Conservation (phyloP, 2,113 vertebrate species). For the Callithrix jacchus region DNA sequence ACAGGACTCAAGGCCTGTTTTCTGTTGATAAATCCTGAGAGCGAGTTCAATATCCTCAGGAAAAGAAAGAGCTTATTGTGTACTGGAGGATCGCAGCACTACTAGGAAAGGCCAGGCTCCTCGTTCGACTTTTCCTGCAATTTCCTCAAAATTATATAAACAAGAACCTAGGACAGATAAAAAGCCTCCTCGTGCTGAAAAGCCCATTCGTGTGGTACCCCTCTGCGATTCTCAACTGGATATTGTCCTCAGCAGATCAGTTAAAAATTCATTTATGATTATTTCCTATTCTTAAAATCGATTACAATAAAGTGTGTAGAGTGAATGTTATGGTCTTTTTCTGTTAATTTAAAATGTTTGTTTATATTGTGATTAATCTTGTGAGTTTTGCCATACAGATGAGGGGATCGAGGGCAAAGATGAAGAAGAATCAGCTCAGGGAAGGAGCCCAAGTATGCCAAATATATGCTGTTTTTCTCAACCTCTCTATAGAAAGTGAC, state of each 20-base stretch:
- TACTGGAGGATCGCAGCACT: not conserved
- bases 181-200: not conserved
- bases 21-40: conserved; percentile 75
- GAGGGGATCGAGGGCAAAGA: not conserved
- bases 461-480: not conserved
- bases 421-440: not conserved
- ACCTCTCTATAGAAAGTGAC: not conserved
- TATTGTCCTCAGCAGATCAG: not conserved
- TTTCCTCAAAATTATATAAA: conserved; percentile 1
- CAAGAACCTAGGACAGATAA: not conserved
- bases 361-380: not conserved
- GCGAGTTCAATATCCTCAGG: conserved; percentile 66
- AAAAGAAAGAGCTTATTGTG: conserved; percentile 64
- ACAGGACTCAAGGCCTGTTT: conserved; percentile 56
- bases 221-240: not conserved
- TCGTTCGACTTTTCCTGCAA: not conserved
- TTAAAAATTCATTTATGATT: not conserved
- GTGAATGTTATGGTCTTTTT: not conserved
- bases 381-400: not conserved
- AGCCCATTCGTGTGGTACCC: not conserved
- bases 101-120: conserved; percentile 44
- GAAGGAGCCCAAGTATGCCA: not conserved
- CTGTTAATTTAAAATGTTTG: not conserved
- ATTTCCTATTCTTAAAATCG: not conserved
- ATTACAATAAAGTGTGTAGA: not conserved